Percentiles rank a stretch among this genome's conserved stretches.
These are phyloP conservation scores for Leuciscus waleckii DNA, from an alignment of 2,797 vertebrate genomes.

Conservation along the genomic window DNA sequence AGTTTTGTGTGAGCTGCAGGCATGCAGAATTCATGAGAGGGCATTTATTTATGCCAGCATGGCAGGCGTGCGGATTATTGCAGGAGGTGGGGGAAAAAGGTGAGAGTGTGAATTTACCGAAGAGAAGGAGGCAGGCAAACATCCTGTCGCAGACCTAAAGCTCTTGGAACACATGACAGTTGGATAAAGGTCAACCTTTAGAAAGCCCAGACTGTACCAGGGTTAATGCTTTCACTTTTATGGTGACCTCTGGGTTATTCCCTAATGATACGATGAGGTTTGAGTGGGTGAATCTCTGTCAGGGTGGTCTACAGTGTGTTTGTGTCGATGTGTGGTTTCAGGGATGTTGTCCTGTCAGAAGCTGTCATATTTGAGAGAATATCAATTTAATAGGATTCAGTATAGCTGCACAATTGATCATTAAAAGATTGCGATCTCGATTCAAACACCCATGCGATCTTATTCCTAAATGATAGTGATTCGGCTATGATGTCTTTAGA, in stretches of 20 bases:
- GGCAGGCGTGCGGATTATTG: slow-evolving; percentile 34
- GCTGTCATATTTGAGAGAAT: not conserved
- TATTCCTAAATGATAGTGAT: no score
- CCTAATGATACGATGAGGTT: not conserved
- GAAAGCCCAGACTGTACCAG: not conserved
- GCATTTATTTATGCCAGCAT: slow-evolving; percentile 50
- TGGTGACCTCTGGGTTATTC: slow-evolving; percentile 11
- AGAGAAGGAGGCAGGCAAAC: slow-evolving; percentile 2
- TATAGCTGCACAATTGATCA: no score
- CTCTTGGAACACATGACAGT: slow-evolving; percentile 23
- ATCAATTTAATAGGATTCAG: no score
- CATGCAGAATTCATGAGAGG: slow-evolving; percentile 41
- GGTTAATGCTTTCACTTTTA: slow-evolving; percentile 1
- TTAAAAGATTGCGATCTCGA: no score
- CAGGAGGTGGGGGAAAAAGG: slow-evolving; percentile 14
- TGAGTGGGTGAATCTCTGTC: not conserved
- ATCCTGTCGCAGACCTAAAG: not conserved
- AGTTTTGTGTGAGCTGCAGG: slow-evolving; percentile 32
- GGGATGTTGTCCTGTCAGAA: not conserved
- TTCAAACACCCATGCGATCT: no score
- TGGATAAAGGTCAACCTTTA: slow-evolving; percentile 33
- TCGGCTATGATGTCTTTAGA: no score
- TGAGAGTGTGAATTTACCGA: slow-evolving; percentile 34
- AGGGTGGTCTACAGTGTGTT: not conserved
- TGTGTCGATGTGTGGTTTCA: not conserved